Percentiles rank a stretch among this genome's conserved stretches.
Conservation (phyloP, 2,888 invertebrate genomes). For the Uropetala carovei region DNA sequence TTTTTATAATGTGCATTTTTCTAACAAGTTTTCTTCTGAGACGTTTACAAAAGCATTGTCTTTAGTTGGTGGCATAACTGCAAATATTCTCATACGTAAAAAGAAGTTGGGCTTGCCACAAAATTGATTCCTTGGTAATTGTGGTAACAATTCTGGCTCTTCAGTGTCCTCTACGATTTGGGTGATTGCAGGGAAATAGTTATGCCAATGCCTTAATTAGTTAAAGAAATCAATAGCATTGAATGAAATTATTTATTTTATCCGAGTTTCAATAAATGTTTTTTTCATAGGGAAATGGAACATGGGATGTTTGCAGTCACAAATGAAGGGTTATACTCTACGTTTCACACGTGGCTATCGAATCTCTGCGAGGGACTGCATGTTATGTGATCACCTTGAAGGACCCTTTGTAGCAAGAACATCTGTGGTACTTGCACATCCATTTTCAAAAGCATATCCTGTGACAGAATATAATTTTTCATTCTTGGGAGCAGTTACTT, state of each 20-base stretch:
- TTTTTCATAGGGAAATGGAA: conserved; percentile 71
- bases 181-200: background rate
- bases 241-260: background rate
- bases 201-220: background rate
- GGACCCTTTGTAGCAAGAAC: conserved; percentile 71
- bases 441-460: conserved; percentile 67
- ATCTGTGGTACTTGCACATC: conserved; percentile 67
- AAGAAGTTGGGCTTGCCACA: too few relatives aligned
- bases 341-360: conserved; percentile 71
- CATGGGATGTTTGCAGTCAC: conserved; percentile 71
- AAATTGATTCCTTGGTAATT: too few relatives aligned
- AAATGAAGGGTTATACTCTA: conserved; percentile 71
- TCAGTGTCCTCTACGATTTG: too few relatives aligned
- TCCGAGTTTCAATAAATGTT: background rate
- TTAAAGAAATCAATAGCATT: background rate
- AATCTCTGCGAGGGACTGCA: conserved; percentile 71
- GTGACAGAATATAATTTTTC: background rate
- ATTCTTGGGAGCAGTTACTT: conserved; percentile 68
- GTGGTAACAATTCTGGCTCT: too few relatives aligned
- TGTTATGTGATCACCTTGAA: conserved; percentile 71
- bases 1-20: too few relatives aligned
- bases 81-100: too few relatives aligned
- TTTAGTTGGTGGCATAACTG: too few relatives aligned
- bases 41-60: too few relatives aligned
- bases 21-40: too few relatives aligned